Evolutionary conservation across 2,888 invertebrate species (phyloP), one percentile per base, ranked within the genome.

Genomic region (Aporophyla lueneburgensis): DNA sequence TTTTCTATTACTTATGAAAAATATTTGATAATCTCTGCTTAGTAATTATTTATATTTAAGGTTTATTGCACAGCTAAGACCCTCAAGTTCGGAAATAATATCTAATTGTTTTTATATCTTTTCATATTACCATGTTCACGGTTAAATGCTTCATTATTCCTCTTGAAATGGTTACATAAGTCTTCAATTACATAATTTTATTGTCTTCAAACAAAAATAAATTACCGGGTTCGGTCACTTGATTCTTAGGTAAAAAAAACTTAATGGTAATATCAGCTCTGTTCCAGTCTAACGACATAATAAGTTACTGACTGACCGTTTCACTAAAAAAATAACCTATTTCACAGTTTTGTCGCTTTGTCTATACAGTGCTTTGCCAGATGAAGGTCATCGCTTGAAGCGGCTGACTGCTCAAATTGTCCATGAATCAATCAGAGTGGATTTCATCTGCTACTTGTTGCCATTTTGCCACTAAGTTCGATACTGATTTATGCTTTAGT

Each of bases 381-480:
- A 56, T 33, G 14, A 33, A 21, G 33, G 51, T 21, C 12, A 56
- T 56, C 46, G 49, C 63, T 78, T 51, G 61, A 58, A 82, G 83
- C 69, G 61, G 40, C 70, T 79, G 46, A 54, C n/a, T 49, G 56
- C 67, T 51, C 14, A 53, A 43, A 65, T 56, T 27, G 46, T 71
- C 72, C 72, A 27, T 19, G 62, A 1, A 27, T 88, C 78, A 96
- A 73, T 96, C 96, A 0, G 95, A 96, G 81, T 94, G 85, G 27
- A 96, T 95, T 76, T 96, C 96, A 5, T 96, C 96, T 0, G 97
- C 97, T 2, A 97, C 97, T 87, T 97, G 97, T 87, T 97, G 97
- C 97, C 98, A 97, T 87, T 97, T 97, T 21, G 97, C 97, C 1
- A 98, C 97, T 84, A 97, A 92, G 19, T 92, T 97, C 3, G 97